A percentile compares a stretch with the other conserved stretches of the same genome.
phyloP scores from a whole-genome alignment of 2,113 vertebrate species.

The Pogonocichla stellata region DNA sequence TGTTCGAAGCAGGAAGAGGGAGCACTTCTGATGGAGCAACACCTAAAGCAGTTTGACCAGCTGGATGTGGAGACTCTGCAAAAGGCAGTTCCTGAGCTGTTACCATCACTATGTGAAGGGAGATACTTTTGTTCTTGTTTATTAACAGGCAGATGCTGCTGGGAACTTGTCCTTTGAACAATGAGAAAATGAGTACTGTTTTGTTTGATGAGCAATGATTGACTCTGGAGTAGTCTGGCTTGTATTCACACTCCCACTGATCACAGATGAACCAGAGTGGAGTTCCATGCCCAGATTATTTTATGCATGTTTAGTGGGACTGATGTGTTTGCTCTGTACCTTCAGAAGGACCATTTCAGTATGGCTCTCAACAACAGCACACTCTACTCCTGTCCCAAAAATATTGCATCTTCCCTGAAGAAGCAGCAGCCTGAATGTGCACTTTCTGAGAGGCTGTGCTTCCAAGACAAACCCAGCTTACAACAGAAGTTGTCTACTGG shows the following conservation, averaged over 20 bases:
- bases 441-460: neutral
- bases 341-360: neutral
- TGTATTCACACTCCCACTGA: neutral
- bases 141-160: neutral
- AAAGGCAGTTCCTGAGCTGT: neutral
- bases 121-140: neutral
- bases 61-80: fast-evolving
- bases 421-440: neutral
- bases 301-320: neutral
- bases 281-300: neutral
- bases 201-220: neutral
- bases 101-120: fast-evolving
- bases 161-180: fast-evolving
- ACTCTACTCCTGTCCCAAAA: neutral
- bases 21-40: neutral
- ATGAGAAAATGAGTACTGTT: neutral
- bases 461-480: neutral
- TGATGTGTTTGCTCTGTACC: fast-evolving
- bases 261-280: fast-evolving
- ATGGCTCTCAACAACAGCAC: neutral
- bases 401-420: neutral
- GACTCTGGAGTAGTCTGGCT: neutral
- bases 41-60: neutral
- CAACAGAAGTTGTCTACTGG: neutral
- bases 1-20: neutral